phyloP scores from a whole-genome alignment of 2,113 vertebrate species.

The Malurus melanocephalus region DNA sequence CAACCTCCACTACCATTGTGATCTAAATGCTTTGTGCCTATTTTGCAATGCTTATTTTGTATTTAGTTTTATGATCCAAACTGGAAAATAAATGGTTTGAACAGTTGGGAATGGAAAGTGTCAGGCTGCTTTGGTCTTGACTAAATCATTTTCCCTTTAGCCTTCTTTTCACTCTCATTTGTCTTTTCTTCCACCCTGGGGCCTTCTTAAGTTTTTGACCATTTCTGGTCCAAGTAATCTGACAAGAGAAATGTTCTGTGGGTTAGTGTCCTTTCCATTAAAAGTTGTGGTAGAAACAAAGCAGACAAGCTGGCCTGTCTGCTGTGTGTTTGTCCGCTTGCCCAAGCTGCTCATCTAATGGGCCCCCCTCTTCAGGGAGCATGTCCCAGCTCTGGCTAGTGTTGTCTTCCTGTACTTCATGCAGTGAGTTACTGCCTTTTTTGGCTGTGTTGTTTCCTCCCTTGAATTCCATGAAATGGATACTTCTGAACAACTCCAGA shows the following conservation, averaged over 20 bases:
- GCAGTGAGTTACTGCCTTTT: not conserved
- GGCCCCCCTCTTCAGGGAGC: not conserved
- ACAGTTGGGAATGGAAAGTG: not conserved
- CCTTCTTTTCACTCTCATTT: not conserved
- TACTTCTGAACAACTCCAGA: not conserved
- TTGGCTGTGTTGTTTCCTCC: not conserved
- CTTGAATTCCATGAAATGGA: not conserved
- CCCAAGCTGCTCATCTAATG: not conserved
- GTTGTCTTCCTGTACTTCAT: not conserved
- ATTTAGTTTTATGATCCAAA: conserved; percentile 6
- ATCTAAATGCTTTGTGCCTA: not conserved
- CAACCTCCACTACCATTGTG: not conserved
- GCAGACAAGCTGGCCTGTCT: conserved; percentile 7
- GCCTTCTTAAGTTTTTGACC: not conserved
- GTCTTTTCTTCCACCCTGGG: not conserved
- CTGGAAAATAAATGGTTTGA: conserved; percentile 3
- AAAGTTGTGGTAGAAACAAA: conserved; percentile 31
- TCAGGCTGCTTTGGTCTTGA: not conserved
- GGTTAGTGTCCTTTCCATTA: conserved; percentile 42
- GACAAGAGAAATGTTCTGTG: conserved; percentile 37
- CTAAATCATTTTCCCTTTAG: conserved; percentile 11
- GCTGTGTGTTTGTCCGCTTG: not conserved
- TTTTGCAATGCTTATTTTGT: conserved; percentile 21
- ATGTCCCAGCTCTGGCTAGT: not conserved
- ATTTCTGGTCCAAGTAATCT: conserved; percentile 37